Conservation (phyloP, 2,888 invertebrate genomes). For the Gnatocerus cornutus region DNA sequence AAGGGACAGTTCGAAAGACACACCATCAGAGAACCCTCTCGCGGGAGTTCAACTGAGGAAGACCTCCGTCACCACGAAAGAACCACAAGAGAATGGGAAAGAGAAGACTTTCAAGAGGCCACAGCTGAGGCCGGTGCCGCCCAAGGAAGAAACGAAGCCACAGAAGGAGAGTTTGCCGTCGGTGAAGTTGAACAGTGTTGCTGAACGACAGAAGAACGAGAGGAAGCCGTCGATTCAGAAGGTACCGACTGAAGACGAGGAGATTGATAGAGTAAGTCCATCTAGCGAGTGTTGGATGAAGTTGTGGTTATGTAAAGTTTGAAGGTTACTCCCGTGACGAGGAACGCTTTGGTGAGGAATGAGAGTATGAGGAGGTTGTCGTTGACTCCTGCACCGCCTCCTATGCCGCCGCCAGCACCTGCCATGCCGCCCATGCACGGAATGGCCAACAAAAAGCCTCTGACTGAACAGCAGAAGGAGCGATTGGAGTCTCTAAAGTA, state of each 20-base stretch:
- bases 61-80: constrained; percentile 62
- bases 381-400: constrained; percentile 64
- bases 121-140: constrained; percentile 67
- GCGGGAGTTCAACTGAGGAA: constrained; percentile 63
- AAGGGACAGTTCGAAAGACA: constrained; percentile 56
- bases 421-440: constrained; percentile 77
- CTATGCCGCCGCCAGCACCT: constrained; percentile 83
- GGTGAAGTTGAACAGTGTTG: constrained; percentile 68
- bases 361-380: constrained; percentile 66
- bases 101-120: constrained; percentile 67
- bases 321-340: constrained; percentile 64
- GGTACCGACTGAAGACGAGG: constrained; percentile 56
- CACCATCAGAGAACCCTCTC: constrained; percentile 54
- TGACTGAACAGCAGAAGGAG: constrained; percentile 77
- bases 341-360: constrained; percentile 66
- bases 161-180: constrained; percentile 57
- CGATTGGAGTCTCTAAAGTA: constrained; percentile 82
- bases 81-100: constrained; percentile 67
- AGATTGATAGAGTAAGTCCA: constrained; percentile 62
- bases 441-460: constrained; percentile 71
- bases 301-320: not conserved
- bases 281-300: not conserved
- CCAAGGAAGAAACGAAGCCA: constrained; percentile 62
- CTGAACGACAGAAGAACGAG: constrained; percentile 64
- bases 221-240: constrained; percentile 55